phyloP scores from a whole-genome alignment of 2,113 vertebrate genomes.

The Acrocephalus kingi region DNA sequence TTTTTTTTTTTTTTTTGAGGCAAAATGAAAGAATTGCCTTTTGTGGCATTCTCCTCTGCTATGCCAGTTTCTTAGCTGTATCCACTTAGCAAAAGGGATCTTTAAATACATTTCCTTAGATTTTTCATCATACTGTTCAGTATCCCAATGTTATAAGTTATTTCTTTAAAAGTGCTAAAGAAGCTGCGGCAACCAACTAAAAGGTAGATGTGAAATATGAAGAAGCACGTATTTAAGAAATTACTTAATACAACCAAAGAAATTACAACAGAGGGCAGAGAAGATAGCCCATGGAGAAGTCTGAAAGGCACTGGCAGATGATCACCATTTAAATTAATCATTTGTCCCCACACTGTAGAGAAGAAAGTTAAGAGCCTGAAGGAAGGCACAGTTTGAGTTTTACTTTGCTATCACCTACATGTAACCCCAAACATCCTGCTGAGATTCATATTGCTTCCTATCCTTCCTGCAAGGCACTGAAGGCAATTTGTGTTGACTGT shows the following conservation, averaged over 20 bases:
- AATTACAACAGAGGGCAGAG: neutral
- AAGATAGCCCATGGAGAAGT: neutral
- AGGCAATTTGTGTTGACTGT: neutral
- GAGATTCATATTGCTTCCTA: neutral
- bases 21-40: conserved; percentile 1
- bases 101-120: neutral
- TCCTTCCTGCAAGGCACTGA: neutral
- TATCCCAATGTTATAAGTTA: neutral
- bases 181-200: neutral
- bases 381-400: neutral
- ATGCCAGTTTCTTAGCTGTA: neutral
- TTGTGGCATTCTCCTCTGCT: neutral
- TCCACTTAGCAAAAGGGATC: neutral
- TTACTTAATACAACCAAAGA: neutral
- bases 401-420: neutral
- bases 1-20: neutral
- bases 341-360: neutral
- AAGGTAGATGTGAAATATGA: neutral
- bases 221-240: neutral
- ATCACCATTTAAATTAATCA: neutral
- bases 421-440: neutral
- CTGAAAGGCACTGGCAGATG: neutral
- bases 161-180: neutral
- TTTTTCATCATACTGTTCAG: neutral
- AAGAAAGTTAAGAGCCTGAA: neutral